phyloP scores from a whole-genome alignment of 2,113 vertebrate genomes.

The Lucifuga dentata region DNA sequence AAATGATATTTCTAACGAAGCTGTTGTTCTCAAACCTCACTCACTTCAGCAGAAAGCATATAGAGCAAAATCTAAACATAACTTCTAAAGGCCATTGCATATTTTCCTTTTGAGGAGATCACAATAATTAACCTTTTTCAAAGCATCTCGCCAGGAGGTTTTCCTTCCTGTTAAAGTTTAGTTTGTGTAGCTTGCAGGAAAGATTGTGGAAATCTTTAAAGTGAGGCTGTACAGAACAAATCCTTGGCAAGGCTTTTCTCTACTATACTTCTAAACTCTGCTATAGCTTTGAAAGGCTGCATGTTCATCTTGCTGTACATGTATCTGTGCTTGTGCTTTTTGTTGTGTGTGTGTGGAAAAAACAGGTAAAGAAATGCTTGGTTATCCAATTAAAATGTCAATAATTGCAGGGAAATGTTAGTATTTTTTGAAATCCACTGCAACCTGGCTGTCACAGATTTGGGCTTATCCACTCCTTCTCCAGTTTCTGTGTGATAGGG shows the following conservation, averaged over 20 bases:
- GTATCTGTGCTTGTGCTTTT: conserved; percentile 2
- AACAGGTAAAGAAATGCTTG: conserved; percentile 1
- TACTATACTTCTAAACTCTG: neutral
- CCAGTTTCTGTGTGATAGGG: conserved; percentile 37
- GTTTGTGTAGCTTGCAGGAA: conserved; percentile 61
- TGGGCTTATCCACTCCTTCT: conserved; percentile 16
- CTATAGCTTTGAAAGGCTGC: no score
- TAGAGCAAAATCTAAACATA: conserved; percentile 9
- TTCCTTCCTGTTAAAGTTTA: conserved; percentile 45
- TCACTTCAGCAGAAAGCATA: neutral
- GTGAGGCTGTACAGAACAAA: conserved; percentile 50
- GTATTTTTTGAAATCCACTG: conserved; percentile 2
- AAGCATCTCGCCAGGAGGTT: conserved; percentile 54
- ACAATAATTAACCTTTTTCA: conserved; percentile 54
- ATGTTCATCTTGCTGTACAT: no score
- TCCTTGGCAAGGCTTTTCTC: conserved; percentile 58
- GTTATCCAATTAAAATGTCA: conserved; percentile 9
- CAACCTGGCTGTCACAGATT: conserved; percentile 20
- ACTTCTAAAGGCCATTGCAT: conserved; percentile 14
- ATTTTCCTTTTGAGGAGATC: conserved; percentile 35
- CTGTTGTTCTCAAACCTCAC: neutral
- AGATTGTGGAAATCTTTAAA: conserved; percentile 70
- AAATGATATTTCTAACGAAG: neutral
- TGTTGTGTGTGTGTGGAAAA: no score
- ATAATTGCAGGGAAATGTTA: neutral